Percentiles rank a stretch among this genome's conserved stretches.
Conservation (phyloP, 2,113 vertebrate species). For the Crotalus tigris region DNA sequence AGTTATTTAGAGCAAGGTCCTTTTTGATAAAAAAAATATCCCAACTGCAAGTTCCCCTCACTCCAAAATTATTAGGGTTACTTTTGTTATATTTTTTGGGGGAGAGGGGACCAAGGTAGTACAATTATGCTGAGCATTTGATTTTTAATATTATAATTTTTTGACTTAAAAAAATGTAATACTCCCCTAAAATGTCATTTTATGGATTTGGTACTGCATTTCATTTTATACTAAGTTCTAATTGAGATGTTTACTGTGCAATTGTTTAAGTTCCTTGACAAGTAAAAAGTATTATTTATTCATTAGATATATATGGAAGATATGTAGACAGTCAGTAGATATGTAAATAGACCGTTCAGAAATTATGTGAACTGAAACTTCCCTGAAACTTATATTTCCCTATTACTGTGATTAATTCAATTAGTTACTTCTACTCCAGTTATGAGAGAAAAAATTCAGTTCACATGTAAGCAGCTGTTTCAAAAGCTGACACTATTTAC, state of each 20-base stretch:
- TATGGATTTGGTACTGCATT: neutral
- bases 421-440: neutral
- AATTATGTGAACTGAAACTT: neutral
- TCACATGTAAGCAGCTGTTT: neutral
- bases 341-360: neutral
- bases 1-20: neutral
- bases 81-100: neutral
- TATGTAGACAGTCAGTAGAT: neutral
- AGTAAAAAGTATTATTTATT: neutral
- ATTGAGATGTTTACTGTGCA: neutral
- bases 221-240: neutral
- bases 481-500: neutral
- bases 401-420: neutral
- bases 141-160: neutral
- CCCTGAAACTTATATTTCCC: neutral
- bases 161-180: neutral
- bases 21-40: neutral
- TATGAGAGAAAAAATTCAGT: conserved; percentile 1
- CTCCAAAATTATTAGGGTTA: neutral
- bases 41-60: neutral
- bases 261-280: neutral
- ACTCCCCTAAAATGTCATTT: neutral
- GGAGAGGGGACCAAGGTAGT: neutral
- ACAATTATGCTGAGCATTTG: neutral
- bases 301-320: neutral